Base-by-base conservation (phyloP, 2,888 invertebrate species). In the Oscheius sp. region DNA sequence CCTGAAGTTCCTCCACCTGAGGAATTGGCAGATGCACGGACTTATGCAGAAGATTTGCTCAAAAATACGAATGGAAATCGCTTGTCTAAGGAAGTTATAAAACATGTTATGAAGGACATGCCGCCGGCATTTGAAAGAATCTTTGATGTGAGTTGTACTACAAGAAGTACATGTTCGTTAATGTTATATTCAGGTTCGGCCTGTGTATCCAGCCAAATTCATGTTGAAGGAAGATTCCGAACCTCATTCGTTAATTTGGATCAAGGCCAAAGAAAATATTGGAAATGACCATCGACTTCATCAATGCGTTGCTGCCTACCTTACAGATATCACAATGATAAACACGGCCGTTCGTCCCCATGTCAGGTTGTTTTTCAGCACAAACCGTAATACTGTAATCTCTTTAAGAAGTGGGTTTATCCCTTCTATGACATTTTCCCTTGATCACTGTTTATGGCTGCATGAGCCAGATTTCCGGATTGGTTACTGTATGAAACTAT, bases 401-500 rank as follows among this genome's bases (percentile, higher is more conserved):
- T 35, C 5, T 35, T 35, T 35, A 35, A 9, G 35, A 35, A 35
- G 9, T n/a, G 84, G 84, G 9, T 82, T 83, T 55, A 75, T 73
- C 5, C 85, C 85, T 0, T 78, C 79, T 1, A 85, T 85, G 85
- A 73, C 83, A 13, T 78, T 84, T 49, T 80, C 81, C 1, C 68
- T 85, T 9, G 85, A 85, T 69, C 85, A 85, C 69, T 77, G 75
- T 52, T 77, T 85, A 2, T 83, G 81, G 76, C 80, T 85, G 68
- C 85, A 85, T 73, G 80, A 81, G 9, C 73, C 77, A 46, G 75
- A 82, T 7, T 85, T 79, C 58, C 73, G 82, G 9, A 85, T 35
- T 85, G 85, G 85, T 72, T 85, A 75, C 71, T 85, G 12, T 85
- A 85, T 49, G 85, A 85, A 68, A 85, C 84, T 13, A 61, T 71